Evolutionary conservation across 2,113 vertebrate species (phyloP), one percentile per base, ranked within the genome.

Genomic region (Corvus hawaiiensis): DNA sequence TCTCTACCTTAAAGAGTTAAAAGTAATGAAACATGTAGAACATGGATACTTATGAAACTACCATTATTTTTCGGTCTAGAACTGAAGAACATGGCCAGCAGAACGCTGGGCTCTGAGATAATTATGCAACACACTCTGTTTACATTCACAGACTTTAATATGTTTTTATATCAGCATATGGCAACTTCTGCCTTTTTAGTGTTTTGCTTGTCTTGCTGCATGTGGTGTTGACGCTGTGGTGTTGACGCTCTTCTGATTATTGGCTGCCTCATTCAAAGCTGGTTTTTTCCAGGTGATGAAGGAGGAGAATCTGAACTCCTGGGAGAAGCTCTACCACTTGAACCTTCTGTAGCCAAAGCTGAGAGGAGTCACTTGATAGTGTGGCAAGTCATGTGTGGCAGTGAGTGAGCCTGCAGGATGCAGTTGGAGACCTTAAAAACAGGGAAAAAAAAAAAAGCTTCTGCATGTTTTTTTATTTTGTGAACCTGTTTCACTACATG

Each of bases 281-380:
- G 7, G 24, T 37, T 95, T 93, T 90, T 69, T 48, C 89, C 89
- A 99, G 99, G 99, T 74, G 99, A 99, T 75, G 99, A 99, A 97
- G 98, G 98, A 23, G 98, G 98, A 30, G 99, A 99, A 84, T 98
- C 97, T 7, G 99, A 99, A 94, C 97, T 98, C 13, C 98, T 98
- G n/a, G 98, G 98, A 78, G 97, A 98, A 73, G 97, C 98, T 54
- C 96, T 99, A 92, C 99, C 98, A 58, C 98, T 99, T 80, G 98
- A 99, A 97, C 98, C 99, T 83, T 98, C 98, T n/a, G 98, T 98
- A 96, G 98, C 99, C 97, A 99, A 99, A 98, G 99, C 99, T 2
- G 99, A 99, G 96, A 98, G 99, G 92, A 99, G 99, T 98, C 99
- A 99, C 97, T 98, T 99, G 72, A 99, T 99, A 68, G 99, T 99